phyloP scores from a whole-genome alignment of 2,888 invertebrate species.

The Drosophila testacea region DNA sequence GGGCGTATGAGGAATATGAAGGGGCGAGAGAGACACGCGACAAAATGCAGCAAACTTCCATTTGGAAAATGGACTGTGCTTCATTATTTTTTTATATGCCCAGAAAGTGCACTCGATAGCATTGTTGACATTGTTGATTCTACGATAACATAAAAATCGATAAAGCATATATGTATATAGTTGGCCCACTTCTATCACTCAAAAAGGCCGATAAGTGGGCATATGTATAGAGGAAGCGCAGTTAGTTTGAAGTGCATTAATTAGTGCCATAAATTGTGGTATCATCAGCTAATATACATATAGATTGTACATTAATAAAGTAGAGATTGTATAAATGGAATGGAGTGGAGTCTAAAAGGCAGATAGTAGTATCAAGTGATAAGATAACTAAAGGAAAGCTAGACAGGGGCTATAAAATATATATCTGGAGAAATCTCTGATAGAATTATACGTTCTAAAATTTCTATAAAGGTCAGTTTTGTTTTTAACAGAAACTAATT shows the following conservation, averaged over 20 bases:
- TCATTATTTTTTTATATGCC: conserved; percentile 12
- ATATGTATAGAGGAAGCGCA: conserved; percentile 13
- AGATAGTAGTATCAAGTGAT: background rate
- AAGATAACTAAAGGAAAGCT: conserved; percentile 4
- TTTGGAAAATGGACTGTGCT: conserved; percentile 11
- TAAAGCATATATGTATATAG: conserved; percentile 33
- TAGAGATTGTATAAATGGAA: conserved; percentile 5
- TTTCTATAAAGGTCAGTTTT: conserved; percentile 20
- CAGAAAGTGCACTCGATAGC: conserved; percentile 42
- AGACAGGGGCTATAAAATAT: conserved; percentile 2
- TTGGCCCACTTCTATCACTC: conserved; percentile 37
- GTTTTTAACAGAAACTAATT: background rate
- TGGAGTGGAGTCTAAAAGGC: background rate
- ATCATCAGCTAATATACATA: conserved; percentile 6
- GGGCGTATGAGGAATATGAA: conserved; percentile 2
- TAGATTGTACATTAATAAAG: background rate
- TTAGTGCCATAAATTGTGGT: conserved; percentile 48
- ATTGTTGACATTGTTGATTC: conserved; percentile 49
- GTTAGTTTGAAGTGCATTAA: conserved; percentile 37
- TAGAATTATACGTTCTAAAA: background rate
- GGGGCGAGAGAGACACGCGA: conserved; percentile 56
- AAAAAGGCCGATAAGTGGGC: conserved; percentile 24
- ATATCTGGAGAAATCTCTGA: background rate
- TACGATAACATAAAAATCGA: conserved; percentile 53
- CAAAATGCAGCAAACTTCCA: conserved; percentile 32